Percentiles rank a stretch among this genome's conserved stretches.
phyloP scores from a whole-genome alignment of 2,888 invertebrate genomes.

The Zhuqinia jingwanae region DNA sequence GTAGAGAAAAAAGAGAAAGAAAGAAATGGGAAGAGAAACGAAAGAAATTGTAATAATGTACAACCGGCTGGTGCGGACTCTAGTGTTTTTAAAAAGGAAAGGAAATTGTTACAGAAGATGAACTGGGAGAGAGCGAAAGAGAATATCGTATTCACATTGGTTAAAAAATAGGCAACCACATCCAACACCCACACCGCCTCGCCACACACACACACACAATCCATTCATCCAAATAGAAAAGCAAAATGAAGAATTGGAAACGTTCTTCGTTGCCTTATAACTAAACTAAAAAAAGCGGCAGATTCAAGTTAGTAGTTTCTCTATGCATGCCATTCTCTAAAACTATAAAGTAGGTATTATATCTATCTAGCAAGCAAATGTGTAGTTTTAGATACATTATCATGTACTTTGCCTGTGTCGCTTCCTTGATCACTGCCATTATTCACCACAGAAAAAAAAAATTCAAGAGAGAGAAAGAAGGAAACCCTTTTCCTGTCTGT shows the following conservation, averaged over 20 bases:
- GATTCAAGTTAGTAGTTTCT: too few relatives aligned
- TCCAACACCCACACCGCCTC: too few relatives aligned
- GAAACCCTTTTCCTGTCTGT: slow-evolving; percentile 62
- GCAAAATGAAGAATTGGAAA: too few relatives aligned
- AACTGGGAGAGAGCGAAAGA: neutral
- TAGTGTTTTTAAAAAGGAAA: too few relatives aligned
- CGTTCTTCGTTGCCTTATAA: too few relatives aligned
- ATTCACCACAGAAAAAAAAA: slow-evolving; percentile 60
- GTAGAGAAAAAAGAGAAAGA: too few relatives aligned
- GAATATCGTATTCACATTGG: slow-evolving; percentile 46
- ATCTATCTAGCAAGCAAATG: too few relatives aligned
- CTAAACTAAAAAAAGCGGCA: too few relatives aligned
- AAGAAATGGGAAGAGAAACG: slow-evolving; percentile 17
- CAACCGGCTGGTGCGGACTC: slow-evolving; percentile 56
- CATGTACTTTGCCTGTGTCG: slow-evolving; percentile 59
- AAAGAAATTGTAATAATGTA: slow-evolving; percentile 41
- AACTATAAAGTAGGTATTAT: too few relatives aligned
- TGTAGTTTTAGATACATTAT: slow-evolving; percentile 57
- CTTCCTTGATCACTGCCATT: slow-evolving; percentile 70
- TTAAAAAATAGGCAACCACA: slow-evolving; percentile 39
- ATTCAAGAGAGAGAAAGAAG: slow-evolving; percentile 60
- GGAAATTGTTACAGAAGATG: slow-evolving; percentile 49
- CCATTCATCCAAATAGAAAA: too few relatives aligned
- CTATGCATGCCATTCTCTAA: too few relatives aligned
- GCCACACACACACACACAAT: slow-evolving; percentile 6